These are phyloP conservation scores for Hypena proboscidalis DNA, from an alignment of 2,888 invertebrate genomes.

Conservation along the genomic window DNA sequence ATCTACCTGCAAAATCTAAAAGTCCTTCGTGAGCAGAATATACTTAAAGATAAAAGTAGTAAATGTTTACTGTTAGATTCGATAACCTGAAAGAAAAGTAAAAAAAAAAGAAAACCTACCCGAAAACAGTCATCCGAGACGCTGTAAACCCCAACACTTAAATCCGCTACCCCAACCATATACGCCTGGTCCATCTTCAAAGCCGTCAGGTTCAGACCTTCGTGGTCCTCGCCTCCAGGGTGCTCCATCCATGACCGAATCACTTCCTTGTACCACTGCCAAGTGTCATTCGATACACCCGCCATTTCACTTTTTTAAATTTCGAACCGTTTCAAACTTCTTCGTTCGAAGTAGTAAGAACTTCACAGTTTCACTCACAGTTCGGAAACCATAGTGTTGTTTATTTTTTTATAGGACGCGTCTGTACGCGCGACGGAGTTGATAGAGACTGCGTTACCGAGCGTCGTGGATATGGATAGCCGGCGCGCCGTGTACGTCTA, in stretches of 20 bases:
- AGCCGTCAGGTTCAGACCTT: slow-evolving; percentile 83
- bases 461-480: slow-evolving; percentile 28
- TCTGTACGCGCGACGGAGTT: slow-evolving; percentile 34
- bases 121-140: slow-evolving; percentile 89
- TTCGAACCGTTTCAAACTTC: slow-evolving; percentile 42
- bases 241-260: slow-evolving; percentile 86
- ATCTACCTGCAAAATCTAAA: too few relatives aligned
- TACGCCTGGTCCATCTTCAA: slow-evolving; percentile 89
- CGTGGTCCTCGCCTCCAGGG: slow-evolving; percentile 78
- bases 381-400: slow-evolving; percentile 40
- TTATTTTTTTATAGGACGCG: slow-evolving; percentile 33
- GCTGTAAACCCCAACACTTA: slow-evolving; percentile 85
- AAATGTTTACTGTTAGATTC: too few relatives aligned
- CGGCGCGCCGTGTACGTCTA: slow-evolving; percentile 43
- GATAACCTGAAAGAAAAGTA: too few relatives aligned
- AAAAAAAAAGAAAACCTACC: too few relatives aligned
- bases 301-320: slow-evolving; percentile 57
- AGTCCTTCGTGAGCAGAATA: too few relatives aligned
- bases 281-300: slow-evolving; percentile 59
- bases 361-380: slow-evolving; percentile 25
- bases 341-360: slow-evolving; percentile 47
- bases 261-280: slow-evolving; percentile 74
- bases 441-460: slow-evolving; percentile 39
- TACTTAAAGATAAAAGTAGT: too few relatives aligned
- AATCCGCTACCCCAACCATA: slow-evolving; percentile 69